phyloP scores from a whole-genome alignment of 2,113 vertebrate species.

The Illadopsis cleaveri region DNA sequence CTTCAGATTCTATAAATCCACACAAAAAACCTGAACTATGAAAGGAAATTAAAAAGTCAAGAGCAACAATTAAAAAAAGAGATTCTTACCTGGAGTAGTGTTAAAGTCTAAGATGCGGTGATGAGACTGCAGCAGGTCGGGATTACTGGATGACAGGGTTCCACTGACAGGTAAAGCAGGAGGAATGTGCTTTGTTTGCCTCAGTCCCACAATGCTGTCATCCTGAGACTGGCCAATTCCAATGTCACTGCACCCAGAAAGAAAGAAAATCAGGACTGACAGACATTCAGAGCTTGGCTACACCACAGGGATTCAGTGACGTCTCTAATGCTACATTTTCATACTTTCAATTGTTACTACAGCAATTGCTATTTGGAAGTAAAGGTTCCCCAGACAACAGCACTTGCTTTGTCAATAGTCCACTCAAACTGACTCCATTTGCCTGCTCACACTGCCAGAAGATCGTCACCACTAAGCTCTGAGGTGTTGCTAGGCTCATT shows the following conservation, averaged over 20 bases:
- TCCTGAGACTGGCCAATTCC: conserved; percentile 98
- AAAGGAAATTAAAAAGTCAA: background rate
- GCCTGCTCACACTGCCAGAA: background rate
- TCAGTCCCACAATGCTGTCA: conserved; percentile 96
- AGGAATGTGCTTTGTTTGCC: conserved; percentile 94
- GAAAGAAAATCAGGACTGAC: background rate
- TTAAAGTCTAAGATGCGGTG: conserved; percentile 97
- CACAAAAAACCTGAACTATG: background rate
- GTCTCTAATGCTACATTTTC: background rate
- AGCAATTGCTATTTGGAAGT: background rate
- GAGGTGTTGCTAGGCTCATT: background rate
- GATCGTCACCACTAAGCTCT: background rate
- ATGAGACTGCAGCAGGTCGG: conserved; percentile 94
- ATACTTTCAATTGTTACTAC: background rate
- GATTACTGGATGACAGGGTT: conserved; percentile 95
- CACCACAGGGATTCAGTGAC: background rate
- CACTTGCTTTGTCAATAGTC: background rate
- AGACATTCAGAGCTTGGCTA: background rate
- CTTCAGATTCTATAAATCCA: background rate
- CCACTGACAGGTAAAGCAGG: conserved; percentile 92
- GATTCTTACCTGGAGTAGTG: conserved; percentile 86
- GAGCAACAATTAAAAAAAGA: background rate
- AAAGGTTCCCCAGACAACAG: background rate
- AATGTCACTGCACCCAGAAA: conserved; percentile 82
- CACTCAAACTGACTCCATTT: background rate